These are phyloP conservation scores for Nasonia vitripennis DNA, from an alignment of 1,140 invertebrate species.

Conservation along the genomic window DNA sequence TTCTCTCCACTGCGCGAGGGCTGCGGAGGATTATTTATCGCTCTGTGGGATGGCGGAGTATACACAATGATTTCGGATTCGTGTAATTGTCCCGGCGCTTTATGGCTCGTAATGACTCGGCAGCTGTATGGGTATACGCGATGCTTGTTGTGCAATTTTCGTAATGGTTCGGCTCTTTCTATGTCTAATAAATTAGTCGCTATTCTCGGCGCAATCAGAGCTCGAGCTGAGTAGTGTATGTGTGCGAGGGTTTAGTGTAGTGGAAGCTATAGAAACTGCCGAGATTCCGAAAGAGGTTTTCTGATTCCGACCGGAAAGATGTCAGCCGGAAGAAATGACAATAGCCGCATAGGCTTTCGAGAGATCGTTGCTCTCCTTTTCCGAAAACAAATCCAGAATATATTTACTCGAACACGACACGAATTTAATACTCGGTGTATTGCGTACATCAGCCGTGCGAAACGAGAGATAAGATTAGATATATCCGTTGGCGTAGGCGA, in stretches of 20 bases:
- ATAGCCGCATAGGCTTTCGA: background rate
- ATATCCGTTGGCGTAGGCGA: background rate
- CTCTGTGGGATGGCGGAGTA: background rate
- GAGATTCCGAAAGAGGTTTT: too few species aligned
- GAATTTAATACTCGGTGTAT: background rate
- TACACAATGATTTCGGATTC: background rate
- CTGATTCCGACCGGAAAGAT: background rate
- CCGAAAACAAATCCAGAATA: too few species aligned
- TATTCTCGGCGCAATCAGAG: background rate
- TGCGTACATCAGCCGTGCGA: background rate
- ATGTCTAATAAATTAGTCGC: conserved; percentile 8
- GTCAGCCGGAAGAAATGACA: background rate
- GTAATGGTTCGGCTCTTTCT: background rate
- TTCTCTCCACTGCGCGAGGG: background rate
- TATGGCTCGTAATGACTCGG: background rate
- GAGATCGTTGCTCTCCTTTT: background rate
- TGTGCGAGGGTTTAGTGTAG: background rate
- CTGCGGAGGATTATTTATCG: conserved; percentile 5
- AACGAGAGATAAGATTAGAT: conserved; percentile 12
- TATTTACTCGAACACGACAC: background rate
- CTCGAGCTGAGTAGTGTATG: background rate
- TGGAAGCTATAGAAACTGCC: too few species aligned
- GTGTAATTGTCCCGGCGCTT: background rate
- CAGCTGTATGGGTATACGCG: background rate
- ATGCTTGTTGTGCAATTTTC: conserved; percentile 6